Conservation (phyloP, 2,888 invertebrate species). For the Dione vanillae region DNA sequence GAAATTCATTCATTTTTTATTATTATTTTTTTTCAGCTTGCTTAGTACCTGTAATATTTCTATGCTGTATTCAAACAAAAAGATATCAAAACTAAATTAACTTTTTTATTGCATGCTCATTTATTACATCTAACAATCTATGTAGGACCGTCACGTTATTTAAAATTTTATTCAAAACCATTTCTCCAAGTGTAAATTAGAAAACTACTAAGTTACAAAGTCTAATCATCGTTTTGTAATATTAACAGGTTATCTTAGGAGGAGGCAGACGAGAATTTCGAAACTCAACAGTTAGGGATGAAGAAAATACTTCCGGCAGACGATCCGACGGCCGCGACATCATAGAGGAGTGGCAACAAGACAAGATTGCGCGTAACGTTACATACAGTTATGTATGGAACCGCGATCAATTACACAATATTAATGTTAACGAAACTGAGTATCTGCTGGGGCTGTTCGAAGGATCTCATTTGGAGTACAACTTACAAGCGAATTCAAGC, state of each 20-base stretch:
- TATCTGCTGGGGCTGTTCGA: conserved; percentile 87
- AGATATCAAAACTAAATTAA: too few species aligned
- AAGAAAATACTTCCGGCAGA: conserved; percentile 72
- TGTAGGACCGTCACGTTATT: too few species aligned
- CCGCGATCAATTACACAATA: conserved; percentile 79
- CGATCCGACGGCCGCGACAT: conserved; percentile 86
- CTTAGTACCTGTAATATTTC: too few species aligned
- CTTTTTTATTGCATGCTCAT: too few species aligned
- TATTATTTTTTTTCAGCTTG: too few species aligned
- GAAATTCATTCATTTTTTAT: background rate
- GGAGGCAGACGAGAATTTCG: conserved; percentile 88
- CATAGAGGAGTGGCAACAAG: conserved; percentile 86
- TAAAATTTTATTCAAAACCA: too few species aligned
- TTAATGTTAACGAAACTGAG: conserved; percentile 79
- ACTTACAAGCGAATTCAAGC: conserved; percentile 79
- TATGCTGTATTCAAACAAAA: too few species aligned
- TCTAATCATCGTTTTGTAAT: background rate
- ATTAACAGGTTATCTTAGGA: conserved; percentile 86
- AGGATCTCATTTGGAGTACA: conserved; percentile 86
- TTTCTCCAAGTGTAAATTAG: too few species aligned
- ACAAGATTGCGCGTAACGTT: conserved; percentile 67
- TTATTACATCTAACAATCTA: too few species aligned
- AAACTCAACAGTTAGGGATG: conserved; percentile 80
- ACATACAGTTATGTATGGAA: conserved; percentile 83
- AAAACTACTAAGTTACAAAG: too few species aligned